Percentiles rank a stretch among this genome's conserved stretches.
These are phyloP conservation scores for Danaus plexippus DNA, from an alignment of 1,140 invertebrate genomes.

Conservation along the genomic window DNA sequence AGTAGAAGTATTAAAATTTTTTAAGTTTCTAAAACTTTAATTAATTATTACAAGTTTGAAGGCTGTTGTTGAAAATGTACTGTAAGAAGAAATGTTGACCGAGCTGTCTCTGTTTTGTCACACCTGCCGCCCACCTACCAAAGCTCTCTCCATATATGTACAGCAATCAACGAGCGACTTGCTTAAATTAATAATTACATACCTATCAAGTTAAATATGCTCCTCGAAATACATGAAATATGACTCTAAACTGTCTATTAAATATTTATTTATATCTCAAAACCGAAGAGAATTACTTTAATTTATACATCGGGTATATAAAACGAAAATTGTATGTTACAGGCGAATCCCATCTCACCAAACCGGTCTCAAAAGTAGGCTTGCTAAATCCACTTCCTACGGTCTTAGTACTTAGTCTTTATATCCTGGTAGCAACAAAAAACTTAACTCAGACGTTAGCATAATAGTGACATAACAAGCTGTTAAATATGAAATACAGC, in stretches of 20 bases:
- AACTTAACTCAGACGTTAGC: conserved; percentile 11
- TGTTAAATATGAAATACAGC: conserved; percentile 16
- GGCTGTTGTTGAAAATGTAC: too few species aligned
- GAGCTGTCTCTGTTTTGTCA: too few species aligned
- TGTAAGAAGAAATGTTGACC: too few species aligned
- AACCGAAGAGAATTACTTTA: too few species aligned
- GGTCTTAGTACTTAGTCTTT: conserved; percentile 20
- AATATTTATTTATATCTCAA: too few species aligned
- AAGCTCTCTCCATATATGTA: conserved; percentile 37
- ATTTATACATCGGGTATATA: neutral
- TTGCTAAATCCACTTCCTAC: conserved; percentile 52
- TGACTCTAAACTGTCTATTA: too few species aligned
- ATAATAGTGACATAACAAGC: neutral
- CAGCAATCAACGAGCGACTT: conserved; percentile 31
- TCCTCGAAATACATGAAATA: neutral
- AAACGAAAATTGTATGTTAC: conserved; percentile 20
- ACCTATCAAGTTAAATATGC: neutral
- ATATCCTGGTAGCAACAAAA: conserved; percentile 4
- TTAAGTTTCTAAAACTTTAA: too few species aligned
- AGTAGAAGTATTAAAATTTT: too few species aligned
- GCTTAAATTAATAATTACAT: too few species aligned
- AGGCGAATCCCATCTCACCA: conserved; percentile 29
- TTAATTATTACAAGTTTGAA: too few species aligned
- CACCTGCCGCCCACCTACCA: too few species aligned
- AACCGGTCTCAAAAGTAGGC: conserved; percentile 58